Percentiles rank a stretch among this genome's conserved stretches.
These are phyloP conservation scores for Cottus gobio DNA, from an alignment of 2,113 vertebrate species.

Conservation along the genomic window DNA sequence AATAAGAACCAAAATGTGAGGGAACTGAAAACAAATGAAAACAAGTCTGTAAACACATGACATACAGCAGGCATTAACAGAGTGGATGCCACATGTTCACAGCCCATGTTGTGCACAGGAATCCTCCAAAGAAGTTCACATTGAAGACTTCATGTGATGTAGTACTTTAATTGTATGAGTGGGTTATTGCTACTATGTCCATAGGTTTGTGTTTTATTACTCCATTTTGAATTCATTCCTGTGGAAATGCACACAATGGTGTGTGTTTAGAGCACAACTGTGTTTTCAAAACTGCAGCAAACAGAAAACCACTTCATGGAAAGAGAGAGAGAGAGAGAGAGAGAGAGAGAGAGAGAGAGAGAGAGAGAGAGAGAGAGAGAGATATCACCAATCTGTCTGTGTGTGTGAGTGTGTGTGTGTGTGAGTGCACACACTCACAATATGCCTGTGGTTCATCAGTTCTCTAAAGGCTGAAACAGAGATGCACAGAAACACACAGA, in stretches of 20 bases:
- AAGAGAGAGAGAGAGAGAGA: neutral
- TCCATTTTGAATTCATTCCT: neutral
- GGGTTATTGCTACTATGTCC: neutral
- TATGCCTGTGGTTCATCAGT: neutral
- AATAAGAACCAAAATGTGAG: neutral
- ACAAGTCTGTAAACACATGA: neutral
- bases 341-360: neutral
- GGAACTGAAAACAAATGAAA: neutral
- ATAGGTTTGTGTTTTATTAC: neutral
- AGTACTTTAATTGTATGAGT: too few relatives aligned
- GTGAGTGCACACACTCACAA: neutral
- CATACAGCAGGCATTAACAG: neutral
- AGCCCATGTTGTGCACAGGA: neutral
- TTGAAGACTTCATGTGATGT: neutral
- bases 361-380: neutral
- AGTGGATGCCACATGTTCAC: constrained; percentile 7
- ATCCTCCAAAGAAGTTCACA: neutral
- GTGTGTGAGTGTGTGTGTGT: neutral
- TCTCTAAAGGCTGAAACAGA: constrained; percentile 27
- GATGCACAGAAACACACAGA: constrained; percentile 3
- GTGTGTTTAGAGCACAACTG: constrained; percentile 2
- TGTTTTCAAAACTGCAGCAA: neutral
- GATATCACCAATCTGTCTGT: neutral
- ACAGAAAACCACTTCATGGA: constrained; percentile 25
- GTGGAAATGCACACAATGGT: neutral